These are phyloP conservation scores for Mythimna ferrago DNA, from an alignment of 2,888 invertebrate genomes.

Conservation along the genomic window DNA sequence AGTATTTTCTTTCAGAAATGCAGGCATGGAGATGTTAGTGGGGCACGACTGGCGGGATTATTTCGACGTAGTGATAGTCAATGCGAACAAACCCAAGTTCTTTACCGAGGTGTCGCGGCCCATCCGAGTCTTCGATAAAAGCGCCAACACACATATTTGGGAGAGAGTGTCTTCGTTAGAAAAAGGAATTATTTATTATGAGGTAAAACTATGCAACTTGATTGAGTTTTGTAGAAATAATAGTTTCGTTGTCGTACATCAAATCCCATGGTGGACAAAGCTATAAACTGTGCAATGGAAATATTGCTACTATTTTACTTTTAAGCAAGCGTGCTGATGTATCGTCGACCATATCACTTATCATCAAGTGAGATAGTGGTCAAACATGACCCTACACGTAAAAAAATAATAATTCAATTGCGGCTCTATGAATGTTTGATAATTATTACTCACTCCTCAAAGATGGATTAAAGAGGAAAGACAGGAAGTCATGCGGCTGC, in stretches of 20 bases:
- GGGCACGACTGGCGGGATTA: conserved; percentile 97
- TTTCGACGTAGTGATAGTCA: conserved; percentile 98
- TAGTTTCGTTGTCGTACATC: background rate
- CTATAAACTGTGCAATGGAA: background rate
- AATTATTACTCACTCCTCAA: background rate
- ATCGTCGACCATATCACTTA: too few species aligned
- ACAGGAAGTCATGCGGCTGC: background rate
- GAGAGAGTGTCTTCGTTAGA: conserved; percentile 96
- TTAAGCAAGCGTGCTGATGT: background rate
- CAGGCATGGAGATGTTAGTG: conserved; percentile 97
- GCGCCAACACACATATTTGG: conserved; percentile 96
- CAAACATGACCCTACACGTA: too few species aligned
- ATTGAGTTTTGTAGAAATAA: background rate
- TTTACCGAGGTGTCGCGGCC: conserved; percentile 98
- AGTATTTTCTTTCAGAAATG: conserved; percentile 92
- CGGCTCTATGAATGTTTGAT: background rate
- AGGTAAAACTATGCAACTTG: conserved; percentile 89
- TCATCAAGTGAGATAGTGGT: too few species aligned
- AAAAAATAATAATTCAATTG: background rate
- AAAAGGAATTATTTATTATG: conserved; percentile 97
- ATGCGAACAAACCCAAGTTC: conserved; percentile 98
- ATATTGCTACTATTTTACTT: background rate
- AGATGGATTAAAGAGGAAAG: background rate
- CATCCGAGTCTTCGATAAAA: conserved; percentile 96
- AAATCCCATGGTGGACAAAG: background rate